Evolutionary conservation across 2,113 vertebrate species (phyloP), one percentile per base, ranked within the genome.

Genomic region (Artemisiospiza belli): DNA sequence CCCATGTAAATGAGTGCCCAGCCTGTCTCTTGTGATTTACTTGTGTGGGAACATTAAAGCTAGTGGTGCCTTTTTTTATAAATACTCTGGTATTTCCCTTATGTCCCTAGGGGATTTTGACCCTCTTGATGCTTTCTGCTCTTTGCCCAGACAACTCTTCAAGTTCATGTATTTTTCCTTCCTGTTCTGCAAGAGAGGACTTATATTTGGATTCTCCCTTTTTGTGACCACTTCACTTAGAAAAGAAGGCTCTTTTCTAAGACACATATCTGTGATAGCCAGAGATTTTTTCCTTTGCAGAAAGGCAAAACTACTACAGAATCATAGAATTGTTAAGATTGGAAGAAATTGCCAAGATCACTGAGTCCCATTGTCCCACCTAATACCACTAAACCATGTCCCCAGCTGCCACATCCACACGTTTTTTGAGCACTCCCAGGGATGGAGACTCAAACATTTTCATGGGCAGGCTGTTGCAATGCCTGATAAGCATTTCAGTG

Each of bases 21-120:
- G 52, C 13, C 51, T 83, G 35, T 20, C 57, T 93, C 87, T 74
- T 70, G 30, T 72, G 79, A 90, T 83, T 77, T 91, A 33, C 63
- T 93, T 86, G 73, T 76, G 83, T 88, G 80, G 79, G 86, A 92
- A 90, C 68, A 67, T 75, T 80, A 83, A 91, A 94, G 79, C 47
- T 78, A 75, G 33, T 49, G 72, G 55, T 47, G 27, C 51, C 17
- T 66, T 93, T 75, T 63, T 31, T 15, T 4, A 13, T 21, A 20
- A 44, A 35, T 83, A 35, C 16, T 70, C 19, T 41, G 94, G 94
- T 95, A 95, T 96, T 97, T 96, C 95, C 95, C 96, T 89, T 64
- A 75, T 54, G 44, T 83, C 69, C 73, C 67, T 25, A 19, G 94
- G 93, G 95, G 94, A 95, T 96, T 97, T 96, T 92, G 90, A 76